Percentiles rank a stretch among this genome's conserved stretches.
Conservation (phyloP, 2,888 invertebrate genomes). For the Acrobasis repandana region DNA sequence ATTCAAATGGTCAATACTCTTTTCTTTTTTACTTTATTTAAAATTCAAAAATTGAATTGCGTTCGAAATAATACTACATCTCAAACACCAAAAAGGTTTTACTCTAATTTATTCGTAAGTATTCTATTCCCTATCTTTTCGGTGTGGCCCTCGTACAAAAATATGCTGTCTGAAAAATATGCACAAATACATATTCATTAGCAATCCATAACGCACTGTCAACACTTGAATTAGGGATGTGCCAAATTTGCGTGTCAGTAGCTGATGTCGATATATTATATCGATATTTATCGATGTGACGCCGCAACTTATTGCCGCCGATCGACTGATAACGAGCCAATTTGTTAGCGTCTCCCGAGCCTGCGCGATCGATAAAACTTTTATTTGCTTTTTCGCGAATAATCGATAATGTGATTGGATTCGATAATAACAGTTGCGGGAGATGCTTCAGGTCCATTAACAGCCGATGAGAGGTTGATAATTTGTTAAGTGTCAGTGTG, state of each 20-base stretch:
- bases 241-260: slow-evolving; percentile 55
- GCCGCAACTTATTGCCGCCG: slow-evolving; percentile 67
- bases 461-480: slow-evolving; percentile 23
- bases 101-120: no score
- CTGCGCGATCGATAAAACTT: slow-evolving; percentile 42
- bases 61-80: no score
- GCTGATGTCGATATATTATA: slow-evolving; percentile 60
- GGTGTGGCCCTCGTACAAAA: no score
- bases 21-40: no score
- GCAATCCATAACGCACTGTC: slow-evolving; percentile 48
- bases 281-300: slow-evolving; percentile 70
- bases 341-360: slow-evolving; percentile 62
- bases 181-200: slow-evolving; percentile 36
- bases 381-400: slow-evolving; percentile 52
- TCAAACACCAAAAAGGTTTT: no score
- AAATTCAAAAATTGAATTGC: no score
- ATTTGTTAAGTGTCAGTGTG: slow-evolving; percentile 23
- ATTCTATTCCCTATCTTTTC: no score
- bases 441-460: slow-evolving; percentile 30
- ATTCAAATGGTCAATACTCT: no score
- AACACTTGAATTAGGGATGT: slow-evolving; percentile 59
- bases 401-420: slow-evolving; percentile 42
- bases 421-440: slow-evolving; percentile 30
- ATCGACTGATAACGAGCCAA: slow-evolving; percentile 73
- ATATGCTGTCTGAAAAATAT: slow-evolving; percentile 40